Evolutionary conservation across 2,113 vertebrate species (phyloP), one percentile per base, ranked within the genome.

Genomic region (Ivindomyrus marchei): DNA sequence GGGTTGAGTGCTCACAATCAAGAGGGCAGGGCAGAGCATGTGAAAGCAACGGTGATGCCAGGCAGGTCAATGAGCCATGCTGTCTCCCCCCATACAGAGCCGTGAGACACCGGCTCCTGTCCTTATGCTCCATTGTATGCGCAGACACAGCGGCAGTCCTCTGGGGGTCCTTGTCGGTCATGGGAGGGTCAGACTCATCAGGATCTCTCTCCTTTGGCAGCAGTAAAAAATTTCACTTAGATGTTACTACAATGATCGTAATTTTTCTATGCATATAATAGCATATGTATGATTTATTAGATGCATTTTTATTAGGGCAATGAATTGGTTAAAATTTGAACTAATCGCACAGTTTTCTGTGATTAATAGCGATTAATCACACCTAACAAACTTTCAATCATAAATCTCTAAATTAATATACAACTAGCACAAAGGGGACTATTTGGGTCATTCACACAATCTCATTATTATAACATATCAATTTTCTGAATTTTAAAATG

Each of bases 31-130:
- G 89, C 50, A 92, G 93, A 91, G 94, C 94, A 93, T 95, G 95
- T 94, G 95, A 93, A 94, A 93, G 95, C 96, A 95, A 96, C 95
- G 95, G 95, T 94, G 94, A 93, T 95, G 94, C 94, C n/a, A 87
- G 53, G 91, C 94, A 93, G 94, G 94, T 95, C 96, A 96, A 95
- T 95, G 95, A 95, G 95, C 91, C 92, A 89, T 92, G 95, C 95
- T 96, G 96, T 95, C 94, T 94, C 93, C 92, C 91, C 91, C 95
- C 94, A 96, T 95, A 96, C 96, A 96, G 96, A 95, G 95, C 95
- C 96, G 96, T 95, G 95, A 96, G 96, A 96, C 95, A 95, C 90
- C 95, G 94, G 94, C 87, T 91, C 91, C 93, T 92, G 93, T 93
- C 95, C 95, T 96, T 94, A 94, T 96, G 95, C 94, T 91, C 94